phyloP scores from a whole-genome alignment of 2,113 vertebrate genomes.

The chimpanzee (Pan troglodytes) region NHGRI_mPanTro3-v2.1_pri NC_072401.2:12144501-12145000 shows the following conservation, averaged over 20 bases:
- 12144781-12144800: neutral
- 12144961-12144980: neutral
- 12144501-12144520: neutral
- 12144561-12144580: neutral
- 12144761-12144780: neutral
- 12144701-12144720: neutral
- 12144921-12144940: rapidly evolving
- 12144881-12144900: neutral
- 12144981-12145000: neutral
- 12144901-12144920: neutral
- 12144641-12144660: neutral
- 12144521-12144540: neutral
- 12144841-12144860: too few species aligned
- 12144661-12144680: neutral
- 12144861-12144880: neutral
- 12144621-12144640: neutral
- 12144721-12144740: neutral
- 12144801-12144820: neutral
- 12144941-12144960: neutral
- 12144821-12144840: neutral
- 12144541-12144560: neutral
- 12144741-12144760: neutral
- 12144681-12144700: neutral
- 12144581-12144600: neutral
- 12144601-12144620: neutral